Evolutionary conservation across 2,888 invertebrate species (phyloP), one percentile per base, ranked within the genome.

Genomic region (Camptogramma bilineatum): DNA sequence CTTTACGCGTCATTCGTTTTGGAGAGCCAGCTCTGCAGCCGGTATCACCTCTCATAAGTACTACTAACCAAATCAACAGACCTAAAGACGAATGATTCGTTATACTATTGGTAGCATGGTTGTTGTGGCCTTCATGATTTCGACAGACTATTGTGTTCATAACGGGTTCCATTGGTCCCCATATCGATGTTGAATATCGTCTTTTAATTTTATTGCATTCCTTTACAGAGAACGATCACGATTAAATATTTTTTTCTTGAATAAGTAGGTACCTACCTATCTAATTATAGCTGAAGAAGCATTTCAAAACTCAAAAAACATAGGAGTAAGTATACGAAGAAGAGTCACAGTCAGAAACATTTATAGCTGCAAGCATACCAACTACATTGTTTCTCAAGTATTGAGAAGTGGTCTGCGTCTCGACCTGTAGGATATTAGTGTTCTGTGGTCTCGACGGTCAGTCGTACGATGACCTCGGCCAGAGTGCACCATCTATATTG

Each of bases 391-490:
- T 73, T 65, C 63, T 69, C 42, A 64, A 70, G 66, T 73, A 62
- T 58, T 21, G 71, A 68, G 55, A 73, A 73, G 71, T 76, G 54
- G 42, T 28, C 39, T 47, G 63, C 62, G 55, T 63, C 64, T 54
- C n/a, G n/a, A n/a, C n/a, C n/a, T n/a, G n/a, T n/a, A n/a, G n/a
- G n/a, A n/a, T n/a, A n/a, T n/a, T n/a, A n/a, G n/a, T n/a, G n/a
- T n/a, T n/a, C n/a, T n/a, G n/a, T n/a, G n/a, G n/a, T n/a, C n/a
- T n/a, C 60, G 63, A 66, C 83, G 85, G 86, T 81, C 84, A 80
- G 70, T 76, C 78, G 90, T 84, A 77, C 88, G 74, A 89, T 90
- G 89, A 89, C 88, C 90, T 84, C 84, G 70, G 71, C 73, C 69
- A 77, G 73, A 72, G 71, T 70, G 70, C 74, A 79, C 69, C 73